Percentiles rank a stretch among this genome's conserved stretches.
Evolutionary conservation across 2,888 invertebrate genomes (phyloP).

Genomic region (Catotricha subobsoleta): DNA sequence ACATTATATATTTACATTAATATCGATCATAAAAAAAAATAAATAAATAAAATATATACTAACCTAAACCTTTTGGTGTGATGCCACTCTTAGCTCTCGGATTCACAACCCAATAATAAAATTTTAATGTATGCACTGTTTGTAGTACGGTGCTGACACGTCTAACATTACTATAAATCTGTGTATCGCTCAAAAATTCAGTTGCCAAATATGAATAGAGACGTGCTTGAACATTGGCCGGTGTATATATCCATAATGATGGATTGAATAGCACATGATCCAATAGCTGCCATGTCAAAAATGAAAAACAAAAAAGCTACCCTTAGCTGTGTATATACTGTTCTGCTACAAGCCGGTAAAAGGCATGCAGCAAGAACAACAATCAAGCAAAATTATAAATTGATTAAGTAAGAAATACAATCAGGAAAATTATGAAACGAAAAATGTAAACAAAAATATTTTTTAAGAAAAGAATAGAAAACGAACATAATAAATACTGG

Average conservation of each 20-base stretch:
- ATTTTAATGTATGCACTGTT: slow-evolving; percentile 96
- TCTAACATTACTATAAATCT: slow-evolving; percentile 91
- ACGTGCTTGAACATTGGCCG: slow-evolving; percentile 84
- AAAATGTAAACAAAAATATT: too few species aligned
- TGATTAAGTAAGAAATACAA: not conserved
- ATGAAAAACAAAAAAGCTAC: slow-evolving; percentile 80
- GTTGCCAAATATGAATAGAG: slow-evolving; percentile 96
- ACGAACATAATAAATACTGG: too few species aligned
- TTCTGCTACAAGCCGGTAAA: slow-evolving; percentile 32
- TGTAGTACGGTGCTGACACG: slow-evolving; percentile 94
- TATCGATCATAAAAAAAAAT: not conserved
- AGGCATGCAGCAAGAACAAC: slow-evolving; percentile 19
- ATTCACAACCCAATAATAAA: slow-evolving; percentile 98
- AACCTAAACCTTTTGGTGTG: slow-evolving; percentile 85
- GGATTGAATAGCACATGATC: slow-evolving; percentile 99
- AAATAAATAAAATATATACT: slow-evolving; percentile 21
- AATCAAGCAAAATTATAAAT: slow-evolving; percentile 6
- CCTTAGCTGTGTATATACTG: slow-evolving; percentile 42
- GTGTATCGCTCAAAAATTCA: slow-evolving; percentile 95
- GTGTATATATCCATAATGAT: slow-evolving; percentile 96
- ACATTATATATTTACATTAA: not conserved
- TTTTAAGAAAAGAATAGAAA: too few species aligned
- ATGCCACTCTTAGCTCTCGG: slow-evolving; percentile 90
- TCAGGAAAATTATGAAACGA: too few species aligned
- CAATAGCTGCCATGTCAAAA: slow-evolving; percentile 86